Base-by-base conservation (phyloP, 2,113 vertebrate genomes). In the Phalacrocorax brasilianus region DNA sequence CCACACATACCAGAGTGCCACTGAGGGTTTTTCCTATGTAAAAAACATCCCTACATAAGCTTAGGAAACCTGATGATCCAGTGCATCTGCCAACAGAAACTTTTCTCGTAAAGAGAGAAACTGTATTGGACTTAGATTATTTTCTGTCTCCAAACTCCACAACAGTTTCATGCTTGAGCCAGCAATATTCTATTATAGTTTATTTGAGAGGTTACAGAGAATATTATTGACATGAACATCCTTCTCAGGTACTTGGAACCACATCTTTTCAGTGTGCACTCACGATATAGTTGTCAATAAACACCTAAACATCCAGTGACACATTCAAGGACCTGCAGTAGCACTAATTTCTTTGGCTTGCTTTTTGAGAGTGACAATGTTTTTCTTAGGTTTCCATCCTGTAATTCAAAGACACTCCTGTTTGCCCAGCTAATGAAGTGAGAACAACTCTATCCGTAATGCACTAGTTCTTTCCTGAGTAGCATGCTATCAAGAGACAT, bases 361-460 rank as follows among this genome's bases (percentile, higher is more conserved):
- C 66, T 92, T 68, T 81, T 91, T 21, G 45, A 93, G 91, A 73
- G 40, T 55, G 87, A 55, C 81, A 83, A 21, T 74, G 78, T 63
- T 91, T 96, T 89, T 66, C 80, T 85, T 68, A 30, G 78, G 62
- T 91, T 93, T 58, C 70, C 67, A 93, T 59, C 53, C 74, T 89
- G 63, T 83, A 80, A 93, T 93, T 80, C 94, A 85, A 76, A 95
- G 66, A 55, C 74, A 67, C 2, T 88, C 62, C 73, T 88, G 67
- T 59, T 80, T 93, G n/a, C 81, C 71, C 87, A 89, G 63, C 87
- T 94, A 74, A 91, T 91, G 71, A 96, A 74, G 91, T 89, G 89
- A 89, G 89, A 94, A 87, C 66, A 70, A 4, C 49, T 84, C 77
- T 76, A 55, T 74, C 53, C 0, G 0, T 67, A 74, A 76, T 44